Conservation (phyloP, 1,140 invertebrate genomes). For the Kradibia gibbosae region DNA sequence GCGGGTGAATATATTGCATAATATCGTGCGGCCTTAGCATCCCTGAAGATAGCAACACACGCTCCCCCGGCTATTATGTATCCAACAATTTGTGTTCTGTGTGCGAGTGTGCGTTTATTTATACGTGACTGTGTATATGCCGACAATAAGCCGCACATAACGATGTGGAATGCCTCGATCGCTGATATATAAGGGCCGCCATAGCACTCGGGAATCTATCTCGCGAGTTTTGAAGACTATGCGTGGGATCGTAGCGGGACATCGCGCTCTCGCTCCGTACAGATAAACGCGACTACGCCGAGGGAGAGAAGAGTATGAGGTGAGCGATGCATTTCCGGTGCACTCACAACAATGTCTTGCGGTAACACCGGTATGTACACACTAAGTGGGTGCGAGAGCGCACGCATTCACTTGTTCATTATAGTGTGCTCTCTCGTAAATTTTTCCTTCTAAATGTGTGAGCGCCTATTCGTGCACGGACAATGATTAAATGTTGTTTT, state of each 20-base stretch:
- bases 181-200: constrained; percentile 31
- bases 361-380: constrained; percentile 28
- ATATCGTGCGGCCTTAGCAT: constrained; percentile 18
- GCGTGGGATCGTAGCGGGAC: constrained; percentile 48
- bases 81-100: background rate
- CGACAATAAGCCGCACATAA: constrained; percentile 35
- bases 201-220: constrained; percentile 28
- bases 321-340: constrained; percentile 38
- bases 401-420: constrained; percentile 25
- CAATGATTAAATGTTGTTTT: background rate
- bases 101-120: background rate
- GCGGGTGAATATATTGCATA: constrained; percentile 32
- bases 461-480: background rate
- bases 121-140: background rate
- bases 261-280: background rate
- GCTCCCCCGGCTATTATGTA: constrained; percentile 12
- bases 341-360: constrained; percentile 40
- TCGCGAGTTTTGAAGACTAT: constrained; percentile 32
- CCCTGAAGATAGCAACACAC: constrained; percentile 13
- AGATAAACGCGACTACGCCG: background rate
- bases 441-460: background rate
- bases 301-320: background rate
- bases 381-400: constrained; percentile 17
- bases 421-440: background rate
- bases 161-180: constrained; percentile 36